Conservation (phyloP, 2,113 vertebrate species). For the Megaleporinus macrocephalus region DNA sequence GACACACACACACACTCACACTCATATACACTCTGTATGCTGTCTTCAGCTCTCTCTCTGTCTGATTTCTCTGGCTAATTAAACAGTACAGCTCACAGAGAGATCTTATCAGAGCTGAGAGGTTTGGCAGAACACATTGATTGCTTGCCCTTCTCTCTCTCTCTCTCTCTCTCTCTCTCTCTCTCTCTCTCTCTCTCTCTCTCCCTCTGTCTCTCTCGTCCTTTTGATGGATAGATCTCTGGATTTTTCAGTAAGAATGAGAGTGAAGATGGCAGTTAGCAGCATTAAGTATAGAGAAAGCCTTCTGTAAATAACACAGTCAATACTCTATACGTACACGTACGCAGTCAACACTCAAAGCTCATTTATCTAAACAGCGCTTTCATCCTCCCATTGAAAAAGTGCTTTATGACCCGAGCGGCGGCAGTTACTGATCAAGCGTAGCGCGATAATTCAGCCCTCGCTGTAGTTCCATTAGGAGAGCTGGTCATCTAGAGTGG, state of each 20-base stretch:
- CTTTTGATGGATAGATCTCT: constrained; percentile 36
- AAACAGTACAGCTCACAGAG: constrained; percentile 45
- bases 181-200: constrained; percentile 47
- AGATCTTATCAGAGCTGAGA: constrained; percentile 49
- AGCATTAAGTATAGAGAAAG: constrained; percentile 16
- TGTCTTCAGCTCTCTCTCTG: constrained; percentile 4
- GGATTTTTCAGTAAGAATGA: constrained; percentile 33
- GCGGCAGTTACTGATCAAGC: not conserved
- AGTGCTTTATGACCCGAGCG: constrained; percentile 22
- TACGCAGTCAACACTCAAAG: not conserved
- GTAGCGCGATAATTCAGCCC: constrained; percentile 10
- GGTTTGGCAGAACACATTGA: constrained; percentile 46
- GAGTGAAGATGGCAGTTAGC: constrained; percentile 23
- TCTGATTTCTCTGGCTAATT: constrained; percentile 42
- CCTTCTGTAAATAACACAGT: constrained; percentile 24
- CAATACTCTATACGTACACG: not conserved
- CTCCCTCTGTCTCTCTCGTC: constrained; percentile 48
- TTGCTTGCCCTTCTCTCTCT: constrained; percentile 52
- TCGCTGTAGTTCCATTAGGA: constrained; percentile 8
- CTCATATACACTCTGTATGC: not conserved
- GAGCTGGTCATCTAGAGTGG: constrained; percentile 26
- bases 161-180: constrained; percentile 54
- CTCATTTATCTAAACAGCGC: constrained; percentile 5
- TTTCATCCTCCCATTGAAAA: constrained; percentile 4
- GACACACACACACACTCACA: not conserved